phyloP scores from a whole-genome alignment of 2,888 invertebrate species.

The Nasonovia ribisnigri region DNA sequence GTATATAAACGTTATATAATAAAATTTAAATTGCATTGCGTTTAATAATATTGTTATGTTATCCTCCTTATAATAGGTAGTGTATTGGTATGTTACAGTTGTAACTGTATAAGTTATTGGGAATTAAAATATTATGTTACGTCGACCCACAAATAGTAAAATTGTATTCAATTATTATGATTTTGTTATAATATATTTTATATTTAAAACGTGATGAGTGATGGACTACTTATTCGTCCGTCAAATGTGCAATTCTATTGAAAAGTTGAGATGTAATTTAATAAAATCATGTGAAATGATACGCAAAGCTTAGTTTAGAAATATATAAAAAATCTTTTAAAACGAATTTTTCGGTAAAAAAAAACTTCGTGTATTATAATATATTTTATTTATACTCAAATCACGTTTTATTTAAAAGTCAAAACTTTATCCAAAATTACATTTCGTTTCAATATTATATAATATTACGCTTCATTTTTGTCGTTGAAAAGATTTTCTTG shows the following conservation, averaged over 20 bases:
- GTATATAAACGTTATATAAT: background rate
- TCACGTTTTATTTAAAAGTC: conserved; percentile 44
- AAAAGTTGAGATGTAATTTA: background rate
- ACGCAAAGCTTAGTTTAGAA: background rate
- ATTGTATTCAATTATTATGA: background rate
- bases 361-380: conserved; percentile 16
- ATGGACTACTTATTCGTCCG: background rate
- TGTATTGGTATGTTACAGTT: background rate
- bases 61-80: background rate
- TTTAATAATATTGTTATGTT: background rate
- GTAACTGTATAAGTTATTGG: background rate
- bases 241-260: background rate
- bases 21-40: background rate
- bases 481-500: background rate
- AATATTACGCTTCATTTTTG: conserved; percentile 13
- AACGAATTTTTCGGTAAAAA: background rate
- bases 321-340: background rate
- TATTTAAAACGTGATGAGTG: background rate
- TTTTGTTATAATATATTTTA: background rate
- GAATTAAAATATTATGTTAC: background rate
- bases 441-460: conserved; percentile 37
- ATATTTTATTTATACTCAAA: conserved; percentile 25
- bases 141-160: background rate
- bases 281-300: conserved; percentile 11
- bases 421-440: conserved; percentile 28